Evolutionary conservation across 2,113 vertebrate genomes (phyloP), one percentile per base, ranked within the genome.

Genomic region (Recurvirostra avosetta): DNA sequence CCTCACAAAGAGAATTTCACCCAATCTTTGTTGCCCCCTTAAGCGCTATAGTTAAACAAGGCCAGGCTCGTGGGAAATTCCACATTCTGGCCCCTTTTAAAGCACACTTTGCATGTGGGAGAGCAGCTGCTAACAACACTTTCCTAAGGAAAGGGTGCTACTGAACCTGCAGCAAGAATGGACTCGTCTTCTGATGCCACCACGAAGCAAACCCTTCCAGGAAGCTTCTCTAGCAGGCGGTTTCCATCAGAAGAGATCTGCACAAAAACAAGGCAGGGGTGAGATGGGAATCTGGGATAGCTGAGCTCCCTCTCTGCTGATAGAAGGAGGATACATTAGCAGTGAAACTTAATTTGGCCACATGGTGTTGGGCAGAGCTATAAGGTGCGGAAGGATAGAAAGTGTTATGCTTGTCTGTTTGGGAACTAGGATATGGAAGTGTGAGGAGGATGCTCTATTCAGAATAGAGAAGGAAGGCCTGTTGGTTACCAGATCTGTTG

Each of bases 101-200:
- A 71, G 74, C 47, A 52, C 26, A 15, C 20, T 52, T 61, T n/a
- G 27, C 7, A 11, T 40, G 52, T 59, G 63, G 22, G n/a, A 53
- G n/a, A 47, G 68, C 21, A 59, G 36, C 32, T 56, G 1, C 30
- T 38, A 15, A 49, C 59, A 79, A 23, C 30, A 13, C 12, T 36
- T 61, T 71, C 58, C 36, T 13, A 13, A 71, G 59, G 63, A 61
- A 27, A 17, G n/a, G 19, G 26, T 55, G 12, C 9, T 63, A 5
- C 13, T 36, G 30, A 59, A 99, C 98, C 99, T 98, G 98, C 97
- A 4, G 98, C 96, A 4, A 99, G 97, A 6, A 98, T 82, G 8
- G 97, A 97, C 49, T 99, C 98, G 16, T 99, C 98, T 26, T 98
- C 97, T 32, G 98, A 98, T 3, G 91, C 84, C 32, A 94, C 93